These are phyloP conservation scores for Xenopus borealis DNA, from an alignment of 2,113 vertebrate species.

Conservation along the genomic window DNA sequence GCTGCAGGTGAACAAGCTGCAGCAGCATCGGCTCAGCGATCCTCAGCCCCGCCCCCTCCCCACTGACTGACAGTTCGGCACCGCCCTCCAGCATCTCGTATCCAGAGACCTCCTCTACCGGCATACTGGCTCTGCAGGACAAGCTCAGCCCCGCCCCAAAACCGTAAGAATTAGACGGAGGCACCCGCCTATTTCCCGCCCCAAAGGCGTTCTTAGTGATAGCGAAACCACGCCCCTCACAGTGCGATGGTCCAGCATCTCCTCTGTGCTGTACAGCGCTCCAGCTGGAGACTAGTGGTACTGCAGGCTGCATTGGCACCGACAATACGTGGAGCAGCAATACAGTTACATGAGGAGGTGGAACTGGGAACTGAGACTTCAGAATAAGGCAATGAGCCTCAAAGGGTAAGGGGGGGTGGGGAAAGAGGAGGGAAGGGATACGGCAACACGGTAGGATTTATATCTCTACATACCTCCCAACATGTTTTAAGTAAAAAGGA, in stretches of 20 bases:
- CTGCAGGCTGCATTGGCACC: background rate
- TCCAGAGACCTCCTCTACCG: background rate
- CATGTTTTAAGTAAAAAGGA: no score
- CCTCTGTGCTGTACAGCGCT: background rate
- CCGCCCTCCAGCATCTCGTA: background rate
- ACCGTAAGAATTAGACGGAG: background rate
- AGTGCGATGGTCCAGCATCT: background rate
- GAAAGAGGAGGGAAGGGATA: no score
- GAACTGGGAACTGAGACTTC: background rate
- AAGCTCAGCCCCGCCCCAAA: constrained; percentile 7
- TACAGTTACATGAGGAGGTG: background rate
- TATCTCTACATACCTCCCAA: no score
- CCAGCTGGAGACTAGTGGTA: background rate
- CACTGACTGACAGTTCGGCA: background rate
- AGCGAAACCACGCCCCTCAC: background rate
- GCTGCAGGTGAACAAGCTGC: constrained; percentile 39
- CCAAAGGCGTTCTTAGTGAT: background rate
- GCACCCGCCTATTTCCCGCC: background rate
- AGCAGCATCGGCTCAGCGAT: constrained; percentile 21
- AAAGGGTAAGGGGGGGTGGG: background rate
- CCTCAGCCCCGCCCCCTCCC: background rate
- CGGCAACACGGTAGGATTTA: no score
- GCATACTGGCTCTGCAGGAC: background rate
- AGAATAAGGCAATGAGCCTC: no score
- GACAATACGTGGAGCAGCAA: background rate